Percentiles rank a stretch among this genome's conserved stretches.
These are phyloP conservation scores for Drosophila arizonae DNA, from an alignment of 1,140 invertebrate species.

Conservation along the genomic window DNA sequence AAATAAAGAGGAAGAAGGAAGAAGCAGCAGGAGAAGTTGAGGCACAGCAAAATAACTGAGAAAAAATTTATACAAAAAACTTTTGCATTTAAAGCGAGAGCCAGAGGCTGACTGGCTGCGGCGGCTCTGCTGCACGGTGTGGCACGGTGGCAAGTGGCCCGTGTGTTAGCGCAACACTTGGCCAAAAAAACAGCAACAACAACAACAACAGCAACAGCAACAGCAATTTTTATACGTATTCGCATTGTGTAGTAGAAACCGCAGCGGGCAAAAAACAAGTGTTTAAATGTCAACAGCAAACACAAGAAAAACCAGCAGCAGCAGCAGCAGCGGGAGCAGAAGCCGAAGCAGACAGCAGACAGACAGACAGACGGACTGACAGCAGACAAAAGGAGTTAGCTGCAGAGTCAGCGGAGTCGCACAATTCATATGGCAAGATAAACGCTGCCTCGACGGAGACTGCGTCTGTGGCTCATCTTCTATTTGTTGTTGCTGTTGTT, in stretches of 20 bases:
- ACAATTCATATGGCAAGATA: constrained; percentile 67
- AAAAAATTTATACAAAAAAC: constrained; percentile 80
- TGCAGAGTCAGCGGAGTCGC: constrained; percentile 26
- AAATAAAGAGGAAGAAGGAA: constrained; percentile 13
- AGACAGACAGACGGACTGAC: neutral
- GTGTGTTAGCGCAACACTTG: constrained; percentile 74
- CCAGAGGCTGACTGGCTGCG: neutral
- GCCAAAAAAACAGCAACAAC: constrained; percentile 35
- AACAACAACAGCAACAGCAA: constrained; percentile 11
- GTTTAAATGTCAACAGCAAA: constrained; percentile 78
- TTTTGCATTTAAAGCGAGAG: constrained; percentile 71
- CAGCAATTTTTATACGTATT: constrained; percentile 56
- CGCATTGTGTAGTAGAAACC: constrained; percentile 61
- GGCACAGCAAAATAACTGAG: constrained; percentile 63
- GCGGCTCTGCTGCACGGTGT: neutral
- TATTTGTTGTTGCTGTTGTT: constrained; percentile 23
- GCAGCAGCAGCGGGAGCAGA: constrained; percentile 17
- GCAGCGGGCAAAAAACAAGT: constrained; percentile 59
- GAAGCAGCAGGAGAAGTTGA: constrained; percentile 31
- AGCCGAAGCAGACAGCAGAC: too few species aligned
- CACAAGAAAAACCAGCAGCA: constrained; percentile 60
- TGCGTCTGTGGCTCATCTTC: constrained; percentile 62
- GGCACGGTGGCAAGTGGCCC: constrained; percentile 18
- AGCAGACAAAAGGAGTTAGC: constrained; percentile 54
- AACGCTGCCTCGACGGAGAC: constrained; percentile 27